Evolutionary conservation across 2,113 vertebrate genomes (phyloP).

Genomic region (Megaceryle torquata): DNA sequence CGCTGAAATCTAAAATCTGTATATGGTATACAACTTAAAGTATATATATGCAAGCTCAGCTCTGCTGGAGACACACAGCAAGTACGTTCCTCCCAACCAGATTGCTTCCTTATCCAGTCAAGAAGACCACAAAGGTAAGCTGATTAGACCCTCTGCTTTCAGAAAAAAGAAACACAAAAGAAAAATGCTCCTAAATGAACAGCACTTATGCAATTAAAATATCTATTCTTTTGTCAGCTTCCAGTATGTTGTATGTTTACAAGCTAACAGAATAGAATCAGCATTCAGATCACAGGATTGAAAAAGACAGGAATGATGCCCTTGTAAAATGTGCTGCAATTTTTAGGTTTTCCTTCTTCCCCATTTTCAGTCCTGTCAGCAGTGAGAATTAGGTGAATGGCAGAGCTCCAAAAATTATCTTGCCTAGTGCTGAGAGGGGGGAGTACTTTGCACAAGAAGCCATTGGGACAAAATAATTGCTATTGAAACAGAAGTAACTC

Average conservation of each 20-base stretch:
- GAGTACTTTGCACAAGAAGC: background rate
- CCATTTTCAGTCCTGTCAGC: background rate
- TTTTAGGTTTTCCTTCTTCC: background rate
- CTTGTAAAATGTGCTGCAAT: background rate
- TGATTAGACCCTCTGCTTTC: slow-evolving; percentile 18
- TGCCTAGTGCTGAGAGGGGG: background rate
- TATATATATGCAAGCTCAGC: slow-evolving; percentile 44
- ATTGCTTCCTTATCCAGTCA: background rate
- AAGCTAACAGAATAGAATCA: background rate
- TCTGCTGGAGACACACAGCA: slow-evolving; percentile 33
- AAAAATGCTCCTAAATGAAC: background rate
- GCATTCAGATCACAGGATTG: background rate
- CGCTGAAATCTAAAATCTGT: slow-evolving; percentile 62
- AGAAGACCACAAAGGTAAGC: slow-evolving; percentile 62
- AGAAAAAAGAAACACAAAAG: background rate
- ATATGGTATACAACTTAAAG: slow-evolving; percentile 58
- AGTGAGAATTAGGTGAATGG: background rate
- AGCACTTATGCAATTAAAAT: background rate
- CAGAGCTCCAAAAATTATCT: background rate
- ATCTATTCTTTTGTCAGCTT: background rate
- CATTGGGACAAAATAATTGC: background rate
- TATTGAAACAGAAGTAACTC: background rate
- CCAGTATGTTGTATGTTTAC: background rate
- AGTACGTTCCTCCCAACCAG: slow-evolving; percentile 29
- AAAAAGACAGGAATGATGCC: background rate